phyloP scores from a whole-genome alignment of 2,797 vertebrate genomes.

The Podarcis lilfordi region DNA sequence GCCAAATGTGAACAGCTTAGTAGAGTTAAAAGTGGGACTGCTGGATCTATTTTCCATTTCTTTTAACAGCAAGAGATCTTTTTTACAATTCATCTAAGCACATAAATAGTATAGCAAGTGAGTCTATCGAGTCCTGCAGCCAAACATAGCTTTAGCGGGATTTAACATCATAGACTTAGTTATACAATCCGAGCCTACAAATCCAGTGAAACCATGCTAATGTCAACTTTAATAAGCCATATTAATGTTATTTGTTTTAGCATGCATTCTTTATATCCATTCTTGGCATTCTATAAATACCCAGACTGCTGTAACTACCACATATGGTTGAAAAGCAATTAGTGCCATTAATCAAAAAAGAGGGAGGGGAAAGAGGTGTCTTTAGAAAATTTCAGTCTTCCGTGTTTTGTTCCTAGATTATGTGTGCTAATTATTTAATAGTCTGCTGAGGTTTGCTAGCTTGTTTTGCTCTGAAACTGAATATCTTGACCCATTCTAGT shows the following conservation, averaged over 20 bases:
- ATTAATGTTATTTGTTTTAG: slow-evolving; percentile 22
- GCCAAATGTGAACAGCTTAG: not conserved
- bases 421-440: slow-evolving; percentile 24
- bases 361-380: not conserved
- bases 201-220: not conserved
- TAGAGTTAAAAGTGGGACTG: not conserved
- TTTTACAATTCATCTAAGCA: slow-evolving; percentile 5
- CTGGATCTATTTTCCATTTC: slow-evolving; percentile 27
- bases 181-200: not conserved
- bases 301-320: not conserved
- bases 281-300: not conserved
- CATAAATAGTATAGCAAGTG: slow-evolving; percentile 16
- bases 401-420: slow-evolving; percentile 11
- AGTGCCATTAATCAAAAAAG: slow-evolving; percentile 14
- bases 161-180: not conserved
- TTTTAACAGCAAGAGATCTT: not conserved
- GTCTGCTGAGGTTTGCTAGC: not conserved
- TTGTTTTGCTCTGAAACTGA: not conserved
- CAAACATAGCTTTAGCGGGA: not conserved
- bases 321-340: slow-evolving; percentile 4
- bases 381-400: not conserved
- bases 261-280: not conserved
- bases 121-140: not conserved
- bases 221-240: slow-evolving; percentile 20
- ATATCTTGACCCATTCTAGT: too few relatives aligned